These are phyloP conservation scores for Urophycis tenuis DNA, from an alignment of 2,797 vertebrate genomes.

Conservation along the genomic window DNA sequence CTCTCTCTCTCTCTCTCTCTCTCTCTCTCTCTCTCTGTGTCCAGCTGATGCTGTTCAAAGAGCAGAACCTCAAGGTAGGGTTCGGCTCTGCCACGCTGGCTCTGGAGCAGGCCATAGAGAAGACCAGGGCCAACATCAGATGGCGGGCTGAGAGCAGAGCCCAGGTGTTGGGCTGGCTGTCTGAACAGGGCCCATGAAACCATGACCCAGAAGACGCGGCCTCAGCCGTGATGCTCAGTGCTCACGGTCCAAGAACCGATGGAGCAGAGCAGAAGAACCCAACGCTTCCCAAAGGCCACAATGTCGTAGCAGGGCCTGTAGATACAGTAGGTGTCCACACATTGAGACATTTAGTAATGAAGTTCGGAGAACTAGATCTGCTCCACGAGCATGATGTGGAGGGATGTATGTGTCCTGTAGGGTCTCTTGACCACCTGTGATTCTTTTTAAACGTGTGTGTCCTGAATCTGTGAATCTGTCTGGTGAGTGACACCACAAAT, in stretches of 20 bases:
- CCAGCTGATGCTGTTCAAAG: slow-evolving; percentile 82
- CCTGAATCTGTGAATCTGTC: neutral
- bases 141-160: slow-evolving; percentile 81
- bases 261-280: neutral
- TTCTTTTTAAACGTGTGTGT: neutral
- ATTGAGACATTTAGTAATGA: neutral
- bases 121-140: slow-evolving; percentile 79
- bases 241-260: neutral
- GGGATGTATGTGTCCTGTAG: neutral
- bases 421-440: neutral
- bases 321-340: neutral
- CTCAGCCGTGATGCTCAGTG: neutral
- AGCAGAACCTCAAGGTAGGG: slow-evolving; percentile 69
- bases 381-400: neutral
- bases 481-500: neutral
- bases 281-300: too few relatives aligned
- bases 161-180: slow-evolving; percentile 72
- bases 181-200: neutral
- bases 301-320: neutral
- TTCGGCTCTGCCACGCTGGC: slow-evolving; percentile 83
- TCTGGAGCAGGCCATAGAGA: slow-evolving; percentile 87
- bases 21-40: too few relatives aligned
- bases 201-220: neutral
- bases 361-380: neutral
- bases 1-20: slow-evolving; percentile 5